Evolutionary conservation across 2,113 vertebrate species (phyloP), one percentile per base, ranked within the genome.

Genomic region (Dicentrarchus labrax): DNA sequence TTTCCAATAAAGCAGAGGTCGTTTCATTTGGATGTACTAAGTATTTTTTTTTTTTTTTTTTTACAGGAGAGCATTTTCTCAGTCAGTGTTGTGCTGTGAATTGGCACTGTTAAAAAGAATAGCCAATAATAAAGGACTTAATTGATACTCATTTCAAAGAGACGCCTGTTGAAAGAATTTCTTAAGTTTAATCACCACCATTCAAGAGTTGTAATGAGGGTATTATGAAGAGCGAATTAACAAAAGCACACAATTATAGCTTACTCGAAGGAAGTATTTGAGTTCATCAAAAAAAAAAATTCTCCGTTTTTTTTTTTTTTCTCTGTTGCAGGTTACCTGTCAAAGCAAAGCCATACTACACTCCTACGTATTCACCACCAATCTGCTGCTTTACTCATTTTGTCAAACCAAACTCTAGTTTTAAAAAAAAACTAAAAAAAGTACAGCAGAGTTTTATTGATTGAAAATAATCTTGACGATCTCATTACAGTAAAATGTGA

Each of bases 101-200:
- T 87, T 85, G 78, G 82, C 76, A 88, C 92, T 90, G 91, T 92
- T 88, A 60, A 77, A 88, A 78, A 91, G 91, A 91, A 94, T 88
- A 80, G 74, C 75, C 86, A 80, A 70, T 92, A 93, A 94, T 93
- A 92, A 95, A 92, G 75, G 80, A 59, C 90, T 87, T 94, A 89
- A 92, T 93, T 94, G 94, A 92, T 93, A 91, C 88, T 91, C 56
- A 78, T 94, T 94, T 94, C 92, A 95, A 94, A 94, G 92, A 84
- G 89, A 86, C 38, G 86, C 84, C 84, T 88, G 92, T 93, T 94
- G 85, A 93, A 93, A 91, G 88, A 89, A 87, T 86, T 91, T 89
- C 77, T 86, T 73, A 77, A 86, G 89, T 91, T 93, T 92, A 92
- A 93, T 95, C 92, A 91, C 85, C 81, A 72, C 86, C 80, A 91